Base-by-base conservation (phyloP, 1,140 invertebrate genomes). In the Magallana gigas region DNA sequence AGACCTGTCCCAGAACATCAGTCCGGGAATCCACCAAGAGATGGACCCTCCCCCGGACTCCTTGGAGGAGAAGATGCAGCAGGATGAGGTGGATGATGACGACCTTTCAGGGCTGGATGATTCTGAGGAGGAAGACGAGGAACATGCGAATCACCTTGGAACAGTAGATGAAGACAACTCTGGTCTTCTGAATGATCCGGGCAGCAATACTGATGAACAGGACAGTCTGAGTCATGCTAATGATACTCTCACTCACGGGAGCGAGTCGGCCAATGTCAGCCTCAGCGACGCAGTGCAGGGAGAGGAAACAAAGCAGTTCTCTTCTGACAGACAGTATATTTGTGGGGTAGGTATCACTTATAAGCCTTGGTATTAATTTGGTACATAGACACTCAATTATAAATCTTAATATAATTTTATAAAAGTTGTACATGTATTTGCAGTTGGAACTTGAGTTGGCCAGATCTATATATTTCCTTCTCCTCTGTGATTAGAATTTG, bases 271-370 rank as follows among this genome's bases (percentile, higher is more conserved):
- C 14, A 90, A 90, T 71, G 84, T 90, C n/a, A 90, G 85, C 86
- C 85, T 90, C 36, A 85, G 87, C 81, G 88, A 89, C 85, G 88
- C 83, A 1, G 86, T 84, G 14, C 57, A 58, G 12, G 48, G 58
- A 56, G 68, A 68, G 5, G 62, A 81, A 57, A 48, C n/a, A 23
- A 89, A 89, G 16, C 64, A 64, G 29, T 57, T 60, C 76, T 83
- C 71, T 29, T 0, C 84, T 64, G 71, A 85, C 5, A 82, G 87
- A 18, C 80, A 80, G 60, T 88, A 90, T 84, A 84, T 88, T 2
- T 93, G 92, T 91, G 81, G 62, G 57, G 91, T 92, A 88, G 89
- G 90, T 82, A 14, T 36, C 23, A 76, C 14, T 81, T 12, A 12
- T 5, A 81, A 36, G 12, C 2, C 7, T 86, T 36, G n/a, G 8